These are phyloP conservation scores for Kobus ellipsiprymnus DNA, from an alignment of 2,113 vertebrate genomes.

Conservation along the genomic window DNA sequence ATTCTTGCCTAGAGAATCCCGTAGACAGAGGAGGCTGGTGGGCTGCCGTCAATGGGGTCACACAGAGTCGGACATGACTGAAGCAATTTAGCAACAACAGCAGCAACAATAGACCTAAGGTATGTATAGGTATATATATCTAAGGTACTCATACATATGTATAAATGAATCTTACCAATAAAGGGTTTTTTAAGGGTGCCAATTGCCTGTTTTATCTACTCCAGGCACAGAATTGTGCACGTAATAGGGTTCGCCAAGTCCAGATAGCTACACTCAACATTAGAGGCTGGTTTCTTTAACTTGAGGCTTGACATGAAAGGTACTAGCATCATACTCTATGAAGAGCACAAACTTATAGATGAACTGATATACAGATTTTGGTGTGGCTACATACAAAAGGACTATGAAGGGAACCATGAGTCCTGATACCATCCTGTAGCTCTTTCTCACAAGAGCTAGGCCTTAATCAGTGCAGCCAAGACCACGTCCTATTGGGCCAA, in stretches of 20 bases:
- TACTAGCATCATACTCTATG: neutral
- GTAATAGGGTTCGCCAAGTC: neutral
- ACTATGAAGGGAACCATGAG: neutral
- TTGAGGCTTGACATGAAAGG: neutral
- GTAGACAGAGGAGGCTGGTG: neutral
- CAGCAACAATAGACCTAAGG: neutral
- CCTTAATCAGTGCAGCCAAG: neutral
- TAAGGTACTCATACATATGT: neutral
- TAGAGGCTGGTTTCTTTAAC: neutral
- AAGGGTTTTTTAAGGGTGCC: neutral
- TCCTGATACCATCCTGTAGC: neutral
- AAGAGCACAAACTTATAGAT: neutral
- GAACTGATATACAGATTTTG: neutral
- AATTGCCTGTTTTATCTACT: neutral
- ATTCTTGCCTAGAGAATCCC: neutral
- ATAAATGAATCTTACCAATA: neutral
- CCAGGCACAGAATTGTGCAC: neutral
- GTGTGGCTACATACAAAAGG: neutral
- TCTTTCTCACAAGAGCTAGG: neutral
- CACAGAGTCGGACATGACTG: neutral
- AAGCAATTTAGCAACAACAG: neutral
- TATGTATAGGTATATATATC: neutral
- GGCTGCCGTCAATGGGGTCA: fast-evolving
- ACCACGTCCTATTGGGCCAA: neutral
- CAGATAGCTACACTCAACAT: neutral